Evolutionary conservation across 2,113 vertebrate species (phyloP).

Genomic region (Xenopus laevis): DNA sequence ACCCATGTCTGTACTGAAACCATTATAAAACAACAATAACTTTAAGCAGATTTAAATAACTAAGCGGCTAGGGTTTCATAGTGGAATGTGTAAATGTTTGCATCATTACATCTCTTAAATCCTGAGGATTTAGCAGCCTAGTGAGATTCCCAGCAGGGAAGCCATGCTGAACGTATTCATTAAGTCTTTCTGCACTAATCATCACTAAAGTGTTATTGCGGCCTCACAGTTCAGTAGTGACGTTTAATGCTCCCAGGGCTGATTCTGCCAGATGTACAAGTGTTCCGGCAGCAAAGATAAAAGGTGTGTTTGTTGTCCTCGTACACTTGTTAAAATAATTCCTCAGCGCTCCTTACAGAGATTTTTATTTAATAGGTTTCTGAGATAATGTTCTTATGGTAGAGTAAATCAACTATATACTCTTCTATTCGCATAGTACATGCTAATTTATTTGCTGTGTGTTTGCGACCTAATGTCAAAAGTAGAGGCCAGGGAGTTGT

Average conservation of each 20-base stretch:
- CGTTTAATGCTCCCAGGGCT: background rate
- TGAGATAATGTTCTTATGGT: background rate
- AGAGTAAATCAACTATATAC: background rate
- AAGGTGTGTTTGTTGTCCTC: conserved; percentile 15
- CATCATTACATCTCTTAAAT: conserved; percentile 34
- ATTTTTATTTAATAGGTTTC: conserved; percentile 1
- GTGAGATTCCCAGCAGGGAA: conserved; percentile 14
- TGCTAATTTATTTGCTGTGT: background rate
- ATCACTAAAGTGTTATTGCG: conserved; percentile 20
- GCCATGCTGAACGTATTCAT: conserved; percentile 22
- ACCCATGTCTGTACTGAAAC: too few relatives aligned
- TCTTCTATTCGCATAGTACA: background rate
- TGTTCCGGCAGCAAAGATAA: conserved; percentile 16
- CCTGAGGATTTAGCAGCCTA: conserved; percentile 20
- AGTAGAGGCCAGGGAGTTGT: too few relatives aligned
- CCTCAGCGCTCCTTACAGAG: background rate
- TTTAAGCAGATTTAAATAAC: too few relatives aligned
- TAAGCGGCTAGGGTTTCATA: background rate
- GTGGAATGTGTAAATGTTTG: conserved; percentile 26
- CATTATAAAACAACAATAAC: too few relatives aligned
- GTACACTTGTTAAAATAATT: conserved; percentile 24
- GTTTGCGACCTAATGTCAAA: too few relatives aligned
- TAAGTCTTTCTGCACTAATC: conserved; percentile 10
- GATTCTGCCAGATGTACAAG: conserved; percentile 8
- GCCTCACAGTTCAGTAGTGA: conserved; percentile 1